These are phyloP conservation scores for Peromyscus melanophrys DNA, from an alignment of 2,797 vertebrate species.

Conservation along the genomic window DNA sequence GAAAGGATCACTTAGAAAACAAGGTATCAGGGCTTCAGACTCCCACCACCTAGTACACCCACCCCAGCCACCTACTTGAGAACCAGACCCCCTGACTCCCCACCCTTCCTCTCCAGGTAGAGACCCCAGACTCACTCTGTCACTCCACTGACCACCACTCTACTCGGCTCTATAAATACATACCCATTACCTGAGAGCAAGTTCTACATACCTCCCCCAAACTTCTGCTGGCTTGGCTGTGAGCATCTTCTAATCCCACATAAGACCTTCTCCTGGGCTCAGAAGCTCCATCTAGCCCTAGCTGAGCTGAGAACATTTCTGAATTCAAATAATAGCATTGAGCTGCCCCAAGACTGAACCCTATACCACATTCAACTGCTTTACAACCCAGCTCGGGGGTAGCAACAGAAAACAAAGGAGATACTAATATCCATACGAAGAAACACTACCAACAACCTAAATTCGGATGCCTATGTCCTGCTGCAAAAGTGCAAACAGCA, in stretches of 20 bases:
- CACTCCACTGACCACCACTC: neutral
- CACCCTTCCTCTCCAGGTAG: neutral
- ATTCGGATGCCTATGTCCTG: neutral
- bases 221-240: neutral
- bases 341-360: neutral
- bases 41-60: neutral
- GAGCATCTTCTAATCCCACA: neutral
- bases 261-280: neutral
- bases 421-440: neutral
- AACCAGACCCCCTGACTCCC: fast-evolving
- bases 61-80: neutral
- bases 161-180: neutral
- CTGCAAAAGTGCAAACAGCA: neutral
- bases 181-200: neutral
- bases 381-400: neutral
- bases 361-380: neutral
- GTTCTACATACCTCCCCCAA: neutral
- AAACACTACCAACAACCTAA: neutral
- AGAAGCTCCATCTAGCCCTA: neutral
- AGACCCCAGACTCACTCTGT: neutral
- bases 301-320: neutral
- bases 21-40: neutral
- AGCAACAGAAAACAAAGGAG: neutral
- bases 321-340: neutral
- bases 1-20: neutral